phyloP scores from a whole-genome alignment of 2,888 invertebrate genomes.

The Tubiluchus corallicola region DNA sequence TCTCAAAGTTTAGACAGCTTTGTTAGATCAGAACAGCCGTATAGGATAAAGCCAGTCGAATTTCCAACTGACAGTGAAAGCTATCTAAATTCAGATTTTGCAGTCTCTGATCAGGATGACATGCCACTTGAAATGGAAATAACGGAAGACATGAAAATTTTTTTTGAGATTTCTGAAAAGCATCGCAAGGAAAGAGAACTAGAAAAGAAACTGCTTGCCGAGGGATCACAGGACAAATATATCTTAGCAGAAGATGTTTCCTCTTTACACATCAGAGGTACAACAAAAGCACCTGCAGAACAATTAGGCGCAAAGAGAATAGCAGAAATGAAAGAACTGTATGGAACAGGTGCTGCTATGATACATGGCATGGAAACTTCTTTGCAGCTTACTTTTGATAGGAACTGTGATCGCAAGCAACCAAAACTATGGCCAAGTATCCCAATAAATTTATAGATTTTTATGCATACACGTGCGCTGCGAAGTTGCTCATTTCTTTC shows the following conservation, averaged over 20 bases:
- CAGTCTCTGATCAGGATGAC: constrained; percentile 36
- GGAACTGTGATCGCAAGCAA: constrained; percentile 39
- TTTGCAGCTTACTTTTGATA: constrained; percentile 43
- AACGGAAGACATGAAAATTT: constrained; percentile 42
- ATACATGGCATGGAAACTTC: constrained; percentile 54
- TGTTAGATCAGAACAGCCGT: too few relatives aligned
- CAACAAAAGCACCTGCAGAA: constrained; percentile 18
- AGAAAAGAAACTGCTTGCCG: too few relatives aligned
- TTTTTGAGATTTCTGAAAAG: constrained; percentile 40
- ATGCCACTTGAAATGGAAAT: constrained; percentile 37
- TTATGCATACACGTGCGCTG: too few relatives aligned
- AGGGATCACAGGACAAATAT: too few relatives aligned
- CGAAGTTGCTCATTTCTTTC: too few relatives aligned
- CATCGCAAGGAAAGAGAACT: constrained; percentile 35
- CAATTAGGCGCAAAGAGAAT: constrained; percentile 23
- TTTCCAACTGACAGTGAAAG: too few relatives aligned
- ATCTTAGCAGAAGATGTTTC: too few relatives aligned
- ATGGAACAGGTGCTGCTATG: constrained; percentile 43
- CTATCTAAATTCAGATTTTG: constrained; percentile 37
- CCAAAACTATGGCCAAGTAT: constrained; percentile 52
- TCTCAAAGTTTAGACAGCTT: too few relatives aligned
- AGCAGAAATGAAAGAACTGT: constrained; percentile 32
- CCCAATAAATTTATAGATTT: constrained; percentile 40
- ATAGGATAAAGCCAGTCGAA: too few relatives aligned
- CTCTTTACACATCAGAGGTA: background rate